Evolutionary conservation across 2,113 vertebrate genomes (phyloP).

Genomic region (Anolis sagrei): DNA sequence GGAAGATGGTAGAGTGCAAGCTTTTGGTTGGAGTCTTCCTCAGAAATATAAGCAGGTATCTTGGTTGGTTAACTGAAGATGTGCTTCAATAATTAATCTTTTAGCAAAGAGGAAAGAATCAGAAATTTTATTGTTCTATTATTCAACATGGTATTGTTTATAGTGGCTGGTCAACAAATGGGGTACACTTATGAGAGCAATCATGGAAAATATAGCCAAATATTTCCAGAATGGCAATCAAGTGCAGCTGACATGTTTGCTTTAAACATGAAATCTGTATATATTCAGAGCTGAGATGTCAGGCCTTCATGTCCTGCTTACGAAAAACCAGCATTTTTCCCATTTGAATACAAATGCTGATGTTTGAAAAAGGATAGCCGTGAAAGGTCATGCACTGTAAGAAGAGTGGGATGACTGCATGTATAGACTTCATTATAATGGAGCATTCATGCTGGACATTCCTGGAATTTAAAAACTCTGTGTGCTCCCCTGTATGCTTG

Average conservation of each 20-base stretch:
- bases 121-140: background rate
- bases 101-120: background rate
- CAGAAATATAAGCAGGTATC: constrained; percentile 92
- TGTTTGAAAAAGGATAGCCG: background rate
- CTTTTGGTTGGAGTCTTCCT: constrained; percentile 97
- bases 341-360: background rate
- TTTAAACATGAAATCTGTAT: constrained; percentile 2
- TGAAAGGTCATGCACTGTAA: constrained; percentile 8
- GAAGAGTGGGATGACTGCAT: background rate
- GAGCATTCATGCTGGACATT: background rate
- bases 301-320: background rate
- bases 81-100: background rate
- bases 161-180: background rate
- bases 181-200: background rate
- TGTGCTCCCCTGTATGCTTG: background rate
- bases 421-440: background rate
- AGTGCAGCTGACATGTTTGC: background rate
- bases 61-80: background rate
- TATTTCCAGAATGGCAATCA: background rate
- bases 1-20: constrained; percentile 93
- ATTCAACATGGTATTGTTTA: background rate
- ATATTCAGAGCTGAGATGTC: background rate
- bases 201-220: background rate
- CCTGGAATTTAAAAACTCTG: background rate
- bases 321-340: background rate